These are phyloP conservation scores for Drosophila navojoa DNA, from an alignment of 1,140 invertebrate genomes.

Conservation along the genomic window DNA sequence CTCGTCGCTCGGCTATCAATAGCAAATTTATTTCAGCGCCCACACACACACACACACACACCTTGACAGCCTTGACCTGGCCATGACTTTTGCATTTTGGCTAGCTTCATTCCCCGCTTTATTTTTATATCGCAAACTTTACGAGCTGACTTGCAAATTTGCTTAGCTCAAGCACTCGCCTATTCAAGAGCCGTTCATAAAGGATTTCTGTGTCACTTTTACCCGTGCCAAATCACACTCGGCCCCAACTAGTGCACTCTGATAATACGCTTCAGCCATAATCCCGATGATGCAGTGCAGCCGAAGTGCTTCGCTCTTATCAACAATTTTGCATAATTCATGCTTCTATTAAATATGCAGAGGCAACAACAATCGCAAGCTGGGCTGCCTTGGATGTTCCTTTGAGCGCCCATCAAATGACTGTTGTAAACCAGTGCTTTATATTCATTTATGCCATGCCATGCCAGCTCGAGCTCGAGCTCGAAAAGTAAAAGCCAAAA, in stretches of 20 bases:
- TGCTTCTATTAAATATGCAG: conserved; percentile 69
- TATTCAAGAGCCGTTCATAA: conserved; percentile 12
- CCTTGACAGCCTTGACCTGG: conserved; percentile 55
- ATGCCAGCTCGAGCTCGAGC: conserved; percentile 56
- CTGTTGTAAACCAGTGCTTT: conserved; percentile 71
- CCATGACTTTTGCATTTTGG: conserved; percentile 59
- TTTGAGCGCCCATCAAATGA: conserved; percentile 60
- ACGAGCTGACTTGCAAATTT: conserved; percentile 70
- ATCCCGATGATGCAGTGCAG: conserved; percentile 13
- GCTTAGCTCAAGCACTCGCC: neutral
- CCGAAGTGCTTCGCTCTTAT: conserved; percentile 1
- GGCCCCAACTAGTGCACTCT: neutral
- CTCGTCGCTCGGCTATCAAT: conserved; percentile 55
- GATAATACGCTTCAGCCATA: neutral
- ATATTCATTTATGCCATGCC: conserved; percentile 69
- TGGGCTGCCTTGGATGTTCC: conserved; percentile 25
- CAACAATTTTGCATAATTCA: conserved; percentile 68
- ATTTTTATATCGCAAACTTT: conserved; percentile 53
- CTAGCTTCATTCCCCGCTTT: conserved; percentile 43
- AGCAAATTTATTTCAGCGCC: conserved; percentile 58
- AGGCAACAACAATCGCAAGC: conserved; percentile 39
- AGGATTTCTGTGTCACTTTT: conserved; percentile 1
- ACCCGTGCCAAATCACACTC: neutral
- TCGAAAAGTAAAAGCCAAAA: neutral
- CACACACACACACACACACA: neutral